Evolutionary conservation across 2,113 vertebrate species (phyloP).

Genomic region (Caracal caracal): DNA sequence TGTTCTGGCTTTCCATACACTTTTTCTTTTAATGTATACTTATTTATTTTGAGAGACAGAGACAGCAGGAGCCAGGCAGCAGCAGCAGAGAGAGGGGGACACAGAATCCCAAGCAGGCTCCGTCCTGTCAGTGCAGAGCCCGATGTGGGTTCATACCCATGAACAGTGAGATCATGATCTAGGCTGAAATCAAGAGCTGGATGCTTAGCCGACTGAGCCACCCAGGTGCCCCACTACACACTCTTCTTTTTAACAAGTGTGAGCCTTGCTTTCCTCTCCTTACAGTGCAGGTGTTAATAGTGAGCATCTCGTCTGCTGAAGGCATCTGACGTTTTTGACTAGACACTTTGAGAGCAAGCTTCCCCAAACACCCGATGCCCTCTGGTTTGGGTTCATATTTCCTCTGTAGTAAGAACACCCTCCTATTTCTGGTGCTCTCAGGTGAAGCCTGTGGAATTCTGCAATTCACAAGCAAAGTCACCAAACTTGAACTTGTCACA

Average conservation of each 20-base stretch:
- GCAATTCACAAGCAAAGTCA: background rate
- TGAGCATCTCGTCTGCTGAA: rapidly evolving
- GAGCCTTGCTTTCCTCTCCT: background rate
- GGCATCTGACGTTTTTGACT: background rate
- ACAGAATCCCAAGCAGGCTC: too few species aligned
- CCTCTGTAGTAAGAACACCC: background rate
- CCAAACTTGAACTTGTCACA: background rate
- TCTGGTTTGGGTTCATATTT: background rate
- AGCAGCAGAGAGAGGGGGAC: too few species aligned
- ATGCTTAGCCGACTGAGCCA: too few species aligned
- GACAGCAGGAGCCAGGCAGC: too few species aligned
- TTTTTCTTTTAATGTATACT: background rate
- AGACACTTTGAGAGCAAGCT: background rate
- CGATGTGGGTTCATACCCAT: too few species aligned
- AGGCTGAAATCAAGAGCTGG: too few species aligned
- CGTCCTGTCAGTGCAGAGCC: too few species aligned
- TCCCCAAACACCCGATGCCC: background rate
- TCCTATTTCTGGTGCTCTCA: background rate
- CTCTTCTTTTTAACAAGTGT: background rate
- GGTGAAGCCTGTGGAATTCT: background rate
- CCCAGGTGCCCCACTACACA: background rate
- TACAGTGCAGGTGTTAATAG: too few species aligned
- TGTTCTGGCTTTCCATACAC: background rate
- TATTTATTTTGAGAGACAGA: too few species aligned
- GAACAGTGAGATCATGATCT: too few species aligned